A percentile compares a stretch with the other conserved stretches of the same genome.
Evolutionary conservation across 2,113 vertebrate genomes (phyloP).

Genomic region (Willisornis vidua): DNA sequence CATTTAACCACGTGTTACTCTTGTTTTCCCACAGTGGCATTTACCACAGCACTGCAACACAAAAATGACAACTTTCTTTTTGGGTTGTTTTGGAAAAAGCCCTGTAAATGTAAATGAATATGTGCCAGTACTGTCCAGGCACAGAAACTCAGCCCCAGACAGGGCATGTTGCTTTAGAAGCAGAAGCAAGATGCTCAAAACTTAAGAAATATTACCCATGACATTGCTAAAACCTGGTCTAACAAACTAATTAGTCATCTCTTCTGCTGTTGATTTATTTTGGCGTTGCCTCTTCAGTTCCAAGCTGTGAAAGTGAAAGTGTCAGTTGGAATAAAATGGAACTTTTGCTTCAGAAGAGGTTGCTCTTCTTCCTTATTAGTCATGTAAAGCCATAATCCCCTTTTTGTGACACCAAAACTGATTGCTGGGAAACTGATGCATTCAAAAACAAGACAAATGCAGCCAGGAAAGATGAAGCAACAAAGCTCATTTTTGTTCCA

Average conservation of each 20-base stretch:
- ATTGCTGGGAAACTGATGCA: neutral
- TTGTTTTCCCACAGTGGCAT: neutral
- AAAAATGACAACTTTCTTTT: neutral
- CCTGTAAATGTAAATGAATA: neutral
- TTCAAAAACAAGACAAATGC: neutral
- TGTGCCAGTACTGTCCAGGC: rapidly evolving
- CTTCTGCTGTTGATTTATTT: neutral
- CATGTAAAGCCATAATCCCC: slow-evolving; percentile 24
- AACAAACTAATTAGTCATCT: neutral
- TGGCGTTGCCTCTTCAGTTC: neutral
- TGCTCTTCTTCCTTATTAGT: neutral
- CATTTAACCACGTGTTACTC: neutral
- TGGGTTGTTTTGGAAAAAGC: neutral
- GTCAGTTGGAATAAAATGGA: neutral
- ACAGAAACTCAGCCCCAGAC: neutral
- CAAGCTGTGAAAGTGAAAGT: neutral
- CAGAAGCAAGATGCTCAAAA: neutral
- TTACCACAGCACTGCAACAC: neutral
- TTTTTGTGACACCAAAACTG: neutral
- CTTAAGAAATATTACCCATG: neutral
- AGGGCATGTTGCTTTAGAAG: neutral
- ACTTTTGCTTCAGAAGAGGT: neutral
- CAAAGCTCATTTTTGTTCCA: neutral
- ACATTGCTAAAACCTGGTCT: neutral
- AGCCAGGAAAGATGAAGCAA: neutral